Evolutionary conservation across 2,113 vertebrate genomes (phyloP), one percentile per base, ranked within the genome.

Genomic region (Pardalotus punctatus): DNA sequence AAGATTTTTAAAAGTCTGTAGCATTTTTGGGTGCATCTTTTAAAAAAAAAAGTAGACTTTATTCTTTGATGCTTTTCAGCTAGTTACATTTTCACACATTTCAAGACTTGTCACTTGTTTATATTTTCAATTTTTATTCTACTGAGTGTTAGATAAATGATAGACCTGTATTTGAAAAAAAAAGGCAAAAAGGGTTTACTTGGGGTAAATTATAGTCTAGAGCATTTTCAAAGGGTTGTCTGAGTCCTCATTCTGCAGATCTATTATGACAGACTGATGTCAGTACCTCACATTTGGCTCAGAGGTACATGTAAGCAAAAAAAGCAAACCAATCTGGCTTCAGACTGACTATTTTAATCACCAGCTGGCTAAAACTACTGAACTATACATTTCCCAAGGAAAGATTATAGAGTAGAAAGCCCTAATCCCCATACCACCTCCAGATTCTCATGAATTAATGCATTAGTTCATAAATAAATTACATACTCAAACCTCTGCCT

Each of bases 361-460:
- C 80, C 72, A 96, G 38, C 65, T 97, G 90, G 85, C 79, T 97
- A 86, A 94, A 60, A 79, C 40, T 82, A 72, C 54, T 96, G 89
- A 96, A 96, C 87, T 95, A 95, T 94, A 96, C 60, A 79, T 96
- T 97, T 97, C 81, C 58, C 50, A 95, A 96, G 76, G 71, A 95
- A 96, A 96, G 87, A 96, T 96, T 96, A 95, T 38, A 81, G 67
- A 95, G 40, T 92, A 90, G 96, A 96, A 87, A 94, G 10, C 33
- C 31, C 79, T 97, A 96, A 97, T 97, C 88, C 92, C 61, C 51
- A 94, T 87, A 91, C 64, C 42, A 95, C 84, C 92, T 96, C 93
- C 97, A 97, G 95, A 97, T 98, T 97, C 91, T 98, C 95, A 97
- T 98, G 96, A 97, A 98, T 98, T 96, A 97, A 98, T 98, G 96